A percentile compares a stretch with the other conserved stretches of the same genome.
phyloP scores from a whole-genome alignment of 2,113 vertebrate genomes.

The Sylvia atricapilla region DNA sequence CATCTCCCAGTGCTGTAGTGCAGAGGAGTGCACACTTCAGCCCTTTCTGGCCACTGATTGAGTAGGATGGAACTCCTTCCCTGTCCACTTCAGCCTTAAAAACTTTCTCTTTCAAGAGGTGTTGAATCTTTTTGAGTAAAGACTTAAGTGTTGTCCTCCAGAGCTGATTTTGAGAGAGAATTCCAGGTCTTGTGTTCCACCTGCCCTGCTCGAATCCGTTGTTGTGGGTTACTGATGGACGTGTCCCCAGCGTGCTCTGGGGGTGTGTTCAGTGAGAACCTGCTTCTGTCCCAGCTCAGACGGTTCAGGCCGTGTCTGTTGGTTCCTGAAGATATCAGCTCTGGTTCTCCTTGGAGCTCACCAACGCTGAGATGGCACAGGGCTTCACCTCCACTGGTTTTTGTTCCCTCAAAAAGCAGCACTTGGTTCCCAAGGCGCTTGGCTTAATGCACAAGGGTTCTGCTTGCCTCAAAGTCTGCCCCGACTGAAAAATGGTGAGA shows the following conservation, averaged over 20 bases:
- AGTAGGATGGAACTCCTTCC: neutral
- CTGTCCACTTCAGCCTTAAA: neutral
- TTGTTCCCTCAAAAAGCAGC: neutral
- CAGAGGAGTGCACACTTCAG: neutral
- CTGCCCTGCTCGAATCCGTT: neutral
- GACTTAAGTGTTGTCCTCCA: neutral
- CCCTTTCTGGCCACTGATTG: neutral
- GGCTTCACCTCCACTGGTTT: neutral
- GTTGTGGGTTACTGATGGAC: neutral
- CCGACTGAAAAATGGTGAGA: neutral
- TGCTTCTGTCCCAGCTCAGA: neutral
- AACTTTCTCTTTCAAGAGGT: neutral
- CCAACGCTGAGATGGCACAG: neutral
- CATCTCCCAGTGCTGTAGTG: neutral
- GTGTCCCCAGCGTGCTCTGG: accelerated
- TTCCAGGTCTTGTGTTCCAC: neutral
- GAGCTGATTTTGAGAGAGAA: neutral
- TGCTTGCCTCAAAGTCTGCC: neutral
- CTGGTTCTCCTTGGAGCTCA: neutral
- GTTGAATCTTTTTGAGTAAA: neutral
- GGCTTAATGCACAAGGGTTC: neutral
- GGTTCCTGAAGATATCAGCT: neutral
- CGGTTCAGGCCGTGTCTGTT: neutral
- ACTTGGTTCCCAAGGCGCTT: neutral
- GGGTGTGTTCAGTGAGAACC: too few relatives aligned